These are phyloP conservation scores for Alligator sinensis DNA, from an alignment of 2,113 vertebrate genomes.

Conservation along the genomic window DNA sequence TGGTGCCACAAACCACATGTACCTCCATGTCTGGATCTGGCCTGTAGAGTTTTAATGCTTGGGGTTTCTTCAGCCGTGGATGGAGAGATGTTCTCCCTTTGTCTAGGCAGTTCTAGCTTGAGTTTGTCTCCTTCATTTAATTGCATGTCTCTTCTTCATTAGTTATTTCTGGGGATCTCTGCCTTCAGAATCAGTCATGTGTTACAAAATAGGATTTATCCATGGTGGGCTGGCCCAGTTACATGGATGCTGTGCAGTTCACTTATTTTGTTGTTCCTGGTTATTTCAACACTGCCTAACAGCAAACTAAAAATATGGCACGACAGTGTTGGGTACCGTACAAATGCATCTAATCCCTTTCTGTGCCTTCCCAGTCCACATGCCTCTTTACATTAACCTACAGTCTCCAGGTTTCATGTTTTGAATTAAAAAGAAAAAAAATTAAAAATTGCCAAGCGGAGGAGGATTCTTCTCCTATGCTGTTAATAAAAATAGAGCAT, in stretches of 20 bases:
- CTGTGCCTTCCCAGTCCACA: background rate
- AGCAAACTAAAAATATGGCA: no score
- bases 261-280: no score
- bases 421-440: background rate
- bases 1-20: no score
- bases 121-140: background rate
- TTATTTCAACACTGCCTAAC: no score
- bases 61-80: background rate
- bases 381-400: background rate
- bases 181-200: background rate
- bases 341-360: background rate
- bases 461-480: background rate
- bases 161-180: background rate
- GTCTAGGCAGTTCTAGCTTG: background rate
- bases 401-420: background rate
- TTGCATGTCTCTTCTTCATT: background rate
- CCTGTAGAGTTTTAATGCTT: background rate
- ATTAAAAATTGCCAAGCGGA: background rate
- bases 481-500: background rate
- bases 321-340: no score
- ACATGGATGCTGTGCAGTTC: background rate
- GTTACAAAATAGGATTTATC: background rate
- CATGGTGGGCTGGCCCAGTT: background rate
- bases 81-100: background rate
- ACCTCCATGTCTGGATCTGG: no score